Conservation (phyloP, 2,888 invertebrate genomes). For the Phalera bucephala region DNA sequence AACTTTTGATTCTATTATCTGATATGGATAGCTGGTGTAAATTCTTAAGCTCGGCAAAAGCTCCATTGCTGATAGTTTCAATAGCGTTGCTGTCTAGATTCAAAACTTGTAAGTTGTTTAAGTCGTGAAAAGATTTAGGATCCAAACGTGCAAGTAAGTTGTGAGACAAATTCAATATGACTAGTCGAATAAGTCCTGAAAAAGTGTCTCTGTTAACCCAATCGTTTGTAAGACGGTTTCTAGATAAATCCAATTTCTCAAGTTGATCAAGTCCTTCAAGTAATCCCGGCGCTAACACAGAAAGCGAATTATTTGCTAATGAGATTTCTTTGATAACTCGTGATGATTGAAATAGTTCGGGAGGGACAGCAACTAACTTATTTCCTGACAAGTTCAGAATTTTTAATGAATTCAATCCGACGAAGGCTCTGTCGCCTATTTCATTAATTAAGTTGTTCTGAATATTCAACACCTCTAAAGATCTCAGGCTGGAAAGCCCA, state of each 20-base stretch:
- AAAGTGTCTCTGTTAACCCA: constrained; percentile 91
- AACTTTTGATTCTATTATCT: constrained; percentile 85
- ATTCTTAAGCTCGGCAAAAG: constrained; percentile 89
- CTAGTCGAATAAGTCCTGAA: constrained; percentile 87
- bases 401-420: constrained; percentile 86
- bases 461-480: constrained; percentile 87
- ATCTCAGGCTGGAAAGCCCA: constrained; percentile 87
- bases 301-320: constrained; percentile 91
- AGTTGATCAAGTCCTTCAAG: constrained; percentile 89
- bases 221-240: constrained; percentile 88
- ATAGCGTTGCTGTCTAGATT: constrained; percentile 89
- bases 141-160: constrained; percentile 88
- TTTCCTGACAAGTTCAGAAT: constrained; percentile 91
- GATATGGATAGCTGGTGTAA: constrained; percentile 89
- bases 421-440: constrained; percentile 89
- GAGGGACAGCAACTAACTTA: constrained; percentile 89
- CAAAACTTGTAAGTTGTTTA: constrained; percentile 88
- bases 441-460: constrained; percentile 90
- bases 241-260: constrained; percentile 88
- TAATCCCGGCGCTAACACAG: constrained; percentile 88
- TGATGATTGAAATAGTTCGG: constrained; percentile 89
- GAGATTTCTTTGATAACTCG: constrained; percentile 87
- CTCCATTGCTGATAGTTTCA: constrained; percentile 87
- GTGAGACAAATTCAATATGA: constrained; percentile 88
- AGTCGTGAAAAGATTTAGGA: constrained; percentile 88